Conservation (phyloP, 2,113 vertebrate species). For the Heterocephalus glaber region DNA sequence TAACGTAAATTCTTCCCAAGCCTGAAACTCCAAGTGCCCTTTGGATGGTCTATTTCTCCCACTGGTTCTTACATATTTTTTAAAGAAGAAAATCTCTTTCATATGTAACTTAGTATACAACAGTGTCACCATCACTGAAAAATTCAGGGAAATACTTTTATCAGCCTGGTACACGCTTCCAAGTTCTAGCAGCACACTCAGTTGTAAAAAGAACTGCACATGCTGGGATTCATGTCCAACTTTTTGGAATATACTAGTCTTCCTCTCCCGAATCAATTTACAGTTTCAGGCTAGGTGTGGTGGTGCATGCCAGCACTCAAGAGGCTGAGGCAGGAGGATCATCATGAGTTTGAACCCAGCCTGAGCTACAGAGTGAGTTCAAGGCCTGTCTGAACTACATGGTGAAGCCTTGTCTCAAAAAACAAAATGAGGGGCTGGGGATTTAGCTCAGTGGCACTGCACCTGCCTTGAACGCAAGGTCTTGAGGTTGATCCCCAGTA, state of each 20-base stretch:
- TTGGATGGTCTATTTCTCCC: constrained; percentile 21
- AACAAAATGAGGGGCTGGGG: background rate
- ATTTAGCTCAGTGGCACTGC: too few relatives aligned
- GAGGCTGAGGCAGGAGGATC: background rate
- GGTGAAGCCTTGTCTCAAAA: background rate
- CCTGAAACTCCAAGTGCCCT: constrained; percentile 37
- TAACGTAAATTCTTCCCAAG: constrained; percentile 3
- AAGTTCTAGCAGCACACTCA: background rate
- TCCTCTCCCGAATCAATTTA: constrained; percentile 58
- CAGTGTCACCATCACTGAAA: constrained; percentile 50
- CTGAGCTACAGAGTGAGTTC: background rate
- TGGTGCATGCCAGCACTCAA: background rate
- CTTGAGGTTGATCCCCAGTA: too few relatives aligned
- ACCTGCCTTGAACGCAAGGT: too few relatives aligned
- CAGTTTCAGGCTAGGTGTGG: background rate
- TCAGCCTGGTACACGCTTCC: constrained; percentile 19
- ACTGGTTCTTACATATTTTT: constrained; percentile 41
- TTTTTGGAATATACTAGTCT: constrained; percentile 34
- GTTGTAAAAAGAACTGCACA: background rate
- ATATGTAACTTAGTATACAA: constrained; percentile 15
- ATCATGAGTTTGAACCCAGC: background rate
- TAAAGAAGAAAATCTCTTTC: constrained; percentile 59
- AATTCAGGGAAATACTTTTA: constrained; percentile 52
- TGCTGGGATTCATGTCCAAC: background rate
- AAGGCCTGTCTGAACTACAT: background rate